A percentile compares a stretch with the other conserved stretches of the same genome.
Evolutionary conservation across 2,888 invertebrate species (phyloP).

Genomic region (Spodoptera exigua): DNA sequence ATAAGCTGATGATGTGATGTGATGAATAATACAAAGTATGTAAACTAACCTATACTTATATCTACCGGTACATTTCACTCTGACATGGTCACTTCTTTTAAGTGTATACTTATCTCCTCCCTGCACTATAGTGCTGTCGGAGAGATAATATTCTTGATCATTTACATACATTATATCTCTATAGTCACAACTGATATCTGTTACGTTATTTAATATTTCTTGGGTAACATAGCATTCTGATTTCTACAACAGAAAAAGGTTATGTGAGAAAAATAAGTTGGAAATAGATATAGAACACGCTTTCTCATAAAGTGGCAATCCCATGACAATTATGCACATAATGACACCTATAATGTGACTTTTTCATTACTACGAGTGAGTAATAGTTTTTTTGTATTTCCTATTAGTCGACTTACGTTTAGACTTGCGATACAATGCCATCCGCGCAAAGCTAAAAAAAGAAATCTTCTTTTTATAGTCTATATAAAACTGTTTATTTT

Average conservation of each 20-base stretch:
- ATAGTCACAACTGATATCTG: conserved; percentile 86
- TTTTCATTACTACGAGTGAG: no score
- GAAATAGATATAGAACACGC: no score
- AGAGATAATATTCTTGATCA: conserved; percentile 88
- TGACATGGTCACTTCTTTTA: conserved; percentile 92
- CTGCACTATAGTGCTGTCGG: conserved; percentile 84
- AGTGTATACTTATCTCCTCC: conserved; percentile 90
- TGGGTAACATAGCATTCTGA: conserved; percentile 79
- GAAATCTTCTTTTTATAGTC: no score
- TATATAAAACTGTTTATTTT: no score
- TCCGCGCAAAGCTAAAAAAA: no score
- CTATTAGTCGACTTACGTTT: no score
- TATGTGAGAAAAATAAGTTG: neutral
- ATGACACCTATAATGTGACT: no score
- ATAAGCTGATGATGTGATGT: no score
- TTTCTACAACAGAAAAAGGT: conserved; percentile 76
- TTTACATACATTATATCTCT: conserved; percentile 92
- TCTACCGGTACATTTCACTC: conserved; percentile 89
- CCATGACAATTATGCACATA: no score
- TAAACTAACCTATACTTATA: conserved; percentile 67
- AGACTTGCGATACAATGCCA: no score
- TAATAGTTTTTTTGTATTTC: no score
- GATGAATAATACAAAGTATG: neutral
- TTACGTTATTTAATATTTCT: conserved; percentile 65
- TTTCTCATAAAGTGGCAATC: no score